Base-by-base conservation (phyloP, 2,113 vertebrate genomes). In the Vimba vimba region DNA sequence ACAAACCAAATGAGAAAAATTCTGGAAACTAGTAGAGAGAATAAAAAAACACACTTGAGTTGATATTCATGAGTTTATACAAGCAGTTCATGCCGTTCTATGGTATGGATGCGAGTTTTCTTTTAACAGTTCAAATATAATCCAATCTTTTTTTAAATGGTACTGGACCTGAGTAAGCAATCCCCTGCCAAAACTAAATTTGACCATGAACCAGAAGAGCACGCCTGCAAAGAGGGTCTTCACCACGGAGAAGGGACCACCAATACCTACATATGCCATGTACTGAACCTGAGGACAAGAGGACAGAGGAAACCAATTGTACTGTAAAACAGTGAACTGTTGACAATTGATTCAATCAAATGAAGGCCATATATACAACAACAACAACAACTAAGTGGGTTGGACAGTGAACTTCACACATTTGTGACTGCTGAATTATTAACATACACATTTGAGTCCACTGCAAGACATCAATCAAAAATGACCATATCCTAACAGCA, bases 1-100 rank as follows among this genome's bases (percentile, higher is more conserved):
- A 96, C 55, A 87, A 57, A 50, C 96, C 97, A 83, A 92, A 96
- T 85, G 96, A 97, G 93, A 97, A 98, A 82, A 96, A 93, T 89
- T 92, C 94, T 0, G 97, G 96, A 87, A 96, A 97, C 96, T 97
- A 74, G 17, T 43, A 5, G 13, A 36, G n/a, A 71, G 43, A 43
- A 43, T 43, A 33, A 57, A 55, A 50, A 33, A 21, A 55, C 2
- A 30, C 21, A 62, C 21, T 39, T 57, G 77, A 55, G 64, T 30
- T 50, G 2, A n/a, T 5, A 33, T 69, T 69, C 6, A 9, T 21
- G 66, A 83, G 12, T 15, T 60, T 62, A 12, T 15, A 50, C 33
- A 57, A 78, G 17, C 8, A 27, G 12, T 21, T 21, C 12, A 30
- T 55, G 47, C 21, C 33, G 19, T 36, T 55, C 75, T 12, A 2